Evolutionary conservation across 2,797 vertebrate species (phyloP).

Genomic region (Chiloscyllium punctatum): DNA sequence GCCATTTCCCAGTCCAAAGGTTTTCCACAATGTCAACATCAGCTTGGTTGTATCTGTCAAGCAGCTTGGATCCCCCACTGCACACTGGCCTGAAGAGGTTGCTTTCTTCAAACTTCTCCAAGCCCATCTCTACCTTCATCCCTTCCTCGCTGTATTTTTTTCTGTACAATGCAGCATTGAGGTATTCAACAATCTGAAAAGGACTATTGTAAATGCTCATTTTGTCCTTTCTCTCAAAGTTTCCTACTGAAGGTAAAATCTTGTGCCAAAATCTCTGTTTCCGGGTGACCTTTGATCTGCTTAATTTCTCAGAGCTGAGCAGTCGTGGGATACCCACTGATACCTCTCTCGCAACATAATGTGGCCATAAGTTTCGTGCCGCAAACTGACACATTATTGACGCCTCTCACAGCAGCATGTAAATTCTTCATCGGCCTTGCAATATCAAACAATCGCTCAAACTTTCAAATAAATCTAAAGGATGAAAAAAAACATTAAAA

Average conservation of each 20-base stretch:
- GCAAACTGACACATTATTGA: neutral
- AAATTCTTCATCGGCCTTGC: neutral
- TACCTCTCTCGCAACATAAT: neutral
- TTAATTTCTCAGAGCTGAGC: neutral
- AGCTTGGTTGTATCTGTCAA: no score
- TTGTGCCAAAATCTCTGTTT: neutral
- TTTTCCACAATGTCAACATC: no score
- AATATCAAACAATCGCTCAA: neutral
- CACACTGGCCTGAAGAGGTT: no score
- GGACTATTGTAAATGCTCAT: neutral
- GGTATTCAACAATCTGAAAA: neutral
- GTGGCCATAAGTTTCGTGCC: neutral
- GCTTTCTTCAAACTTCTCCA: no score
- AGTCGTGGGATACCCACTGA: neutral
- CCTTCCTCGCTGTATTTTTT: no score
- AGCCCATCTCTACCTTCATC: no score
- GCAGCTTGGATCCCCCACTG: no score
- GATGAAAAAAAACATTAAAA: neutral
- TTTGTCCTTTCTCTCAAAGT: neutral
- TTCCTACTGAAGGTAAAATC: neutral
- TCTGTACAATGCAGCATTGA: no score
- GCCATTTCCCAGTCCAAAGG: no score
- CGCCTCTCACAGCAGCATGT: neutral
- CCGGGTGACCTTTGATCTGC: neutral
- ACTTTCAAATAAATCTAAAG: neutral